Base-by-base conservation (phyloP, 2,888 invertebrate species). In the Drosophila tanythrix region DNA sequence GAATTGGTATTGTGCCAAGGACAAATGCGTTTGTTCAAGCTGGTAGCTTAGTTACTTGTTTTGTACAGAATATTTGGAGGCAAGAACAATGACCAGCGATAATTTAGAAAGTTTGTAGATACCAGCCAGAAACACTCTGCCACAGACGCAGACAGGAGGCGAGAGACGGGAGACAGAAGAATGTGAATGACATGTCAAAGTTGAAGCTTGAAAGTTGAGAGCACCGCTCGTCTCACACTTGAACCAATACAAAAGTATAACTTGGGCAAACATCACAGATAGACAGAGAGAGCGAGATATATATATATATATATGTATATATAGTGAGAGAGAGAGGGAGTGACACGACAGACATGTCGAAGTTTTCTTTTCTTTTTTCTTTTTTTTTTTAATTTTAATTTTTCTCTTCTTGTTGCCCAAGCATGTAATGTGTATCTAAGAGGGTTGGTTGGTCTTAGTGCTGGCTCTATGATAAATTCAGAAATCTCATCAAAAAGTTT, bases 401-500 rank as follows among this genome's bases (percentile, higher is more conserved):
- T 46, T 46, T 15, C 13, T 25, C 46, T 15, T 21, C 21, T 46
- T 21, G 15, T 25, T 46, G 46, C 48, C 18, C 35, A 46, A 69
- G 69, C 60, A 48, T 66, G 66, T 56, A 70, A 66, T 57, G 55
- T 59, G 56, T 66, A 63, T 69, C 60, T 38, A 38, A 25, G 48
- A 50, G 43, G 51, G 51, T 13, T 21, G 51, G 51, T 13, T 21
- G 38, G 15, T 8, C 31, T 40, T 13, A 6, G 27, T 31, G 50
- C 6, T 69, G 53, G 57, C 57, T 64, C 57, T 61, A 73, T 83
- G 88, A 72, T 66, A 62, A 87, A 89, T 81, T 87, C 80, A 75
- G 70, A 82, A 90, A 90, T 89, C 89, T 89, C 88, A 88, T 90
- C 90, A 89, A 89, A 89, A 88, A 88, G 90, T 88, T 90, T 88